These are phyloP conservation scores for Chymomyza caudatula DNA, from an alignment of 2,888 invertebrate genomes.

Conservation along the genomic window DNA sequence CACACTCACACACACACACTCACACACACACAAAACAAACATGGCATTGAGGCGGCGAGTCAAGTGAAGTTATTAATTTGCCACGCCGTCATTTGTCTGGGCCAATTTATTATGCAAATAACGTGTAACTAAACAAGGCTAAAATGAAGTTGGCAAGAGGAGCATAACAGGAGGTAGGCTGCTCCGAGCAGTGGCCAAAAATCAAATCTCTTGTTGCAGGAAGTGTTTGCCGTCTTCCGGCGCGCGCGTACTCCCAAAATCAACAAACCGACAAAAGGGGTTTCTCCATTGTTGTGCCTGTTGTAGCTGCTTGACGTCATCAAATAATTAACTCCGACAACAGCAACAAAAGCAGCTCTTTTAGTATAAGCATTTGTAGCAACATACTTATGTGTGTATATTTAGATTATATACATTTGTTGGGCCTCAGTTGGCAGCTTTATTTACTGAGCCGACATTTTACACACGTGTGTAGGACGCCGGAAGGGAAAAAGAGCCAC, in stretches of 20 bases:
- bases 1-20: neutral
- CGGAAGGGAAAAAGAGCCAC: slow-evolving; percentile 5
- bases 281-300: neutral
- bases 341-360: slow-evolving; percentile 2
- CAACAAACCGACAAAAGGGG: neutral
- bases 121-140: slow-evolving; percentile 23
- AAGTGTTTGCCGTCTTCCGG: slow-evolving; percentile 7
- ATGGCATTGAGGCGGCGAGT: neutral
- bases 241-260: neutral
- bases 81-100: neutral
- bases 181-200: neutral
- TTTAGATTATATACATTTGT: neutral
- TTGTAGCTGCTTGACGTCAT: neutral
- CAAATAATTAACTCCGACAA: slow-evolving; percentile 9
- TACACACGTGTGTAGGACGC: slow-evolving; percentile 56
- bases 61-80: neutral
- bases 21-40: slow-evolving; percentile 16
- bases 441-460: slow-evolving; percentile 41
- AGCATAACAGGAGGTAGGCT: neutral
- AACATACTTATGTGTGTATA: neutral
- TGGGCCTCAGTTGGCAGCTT: slow-evolving; percentile 11
- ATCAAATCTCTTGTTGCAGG: slow-evolving; percentile 11
- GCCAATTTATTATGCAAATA: slow-evolving; percentile 46
- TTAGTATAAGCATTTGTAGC: neutral
- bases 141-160: neutral